Base-by-base conservation (phyloP, 2,113 vertebrate species). In the Megaleporinus macrocephalus region DNA sequence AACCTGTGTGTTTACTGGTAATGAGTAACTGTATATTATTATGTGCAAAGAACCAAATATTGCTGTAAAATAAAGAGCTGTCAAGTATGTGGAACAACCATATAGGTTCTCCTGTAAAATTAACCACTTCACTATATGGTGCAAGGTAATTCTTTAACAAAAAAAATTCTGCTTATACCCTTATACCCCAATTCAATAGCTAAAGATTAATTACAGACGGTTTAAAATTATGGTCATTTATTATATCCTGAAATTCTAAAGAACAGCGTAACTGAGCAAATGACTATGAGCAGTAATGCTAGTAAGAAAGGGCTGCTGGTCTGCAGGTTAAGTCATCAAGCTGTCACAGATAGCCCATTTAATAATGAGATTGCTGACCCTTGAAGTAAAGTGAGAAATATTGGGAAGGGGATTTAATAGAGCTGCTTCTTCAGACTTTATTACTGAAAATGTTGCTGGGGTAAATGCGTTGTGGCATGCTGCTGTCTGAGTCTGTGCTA, bases 301-400 rank as follows among this genome's bases (percentile, higher is more conserved):
- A 18, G 47, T 65, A 49, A 65, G 61, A 76, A 15, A 62, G 24
- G 16, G 41, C 61, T 77, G 18, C 36, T 49, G 75, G 24, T 33
- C 55, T 36, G 41, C 22, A 59, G 44, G 70, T 72, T 72, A 27
- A 16, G 49, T 78, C 62, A 29, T 65, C 76, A 36, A 18, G 9
- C 69, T 49, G 41, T 29, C 53, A 73, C 36, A 30, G 27, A 36
- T 65, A 70, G 24, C 47, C 29, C 29, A 33, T 24, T 22, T 49
- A 29, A 4, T 81, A 66, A 75, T 63, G 69, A 62, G 68, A 29
- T 27, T 2, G 33, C 26, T 62, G 66, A 62, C 36, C 53, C 69
- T 26, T 53, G 59, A 80, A 29, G 24, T 79, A 61, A 79, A 57
- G 53, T 29, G 69, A 72, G 68, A 80, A 59, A 73, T 51, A 22